phyloP scores from a whole-genome alignment of 2,797 vertebrate genomes.

The Cuculus canorus region DNA sequence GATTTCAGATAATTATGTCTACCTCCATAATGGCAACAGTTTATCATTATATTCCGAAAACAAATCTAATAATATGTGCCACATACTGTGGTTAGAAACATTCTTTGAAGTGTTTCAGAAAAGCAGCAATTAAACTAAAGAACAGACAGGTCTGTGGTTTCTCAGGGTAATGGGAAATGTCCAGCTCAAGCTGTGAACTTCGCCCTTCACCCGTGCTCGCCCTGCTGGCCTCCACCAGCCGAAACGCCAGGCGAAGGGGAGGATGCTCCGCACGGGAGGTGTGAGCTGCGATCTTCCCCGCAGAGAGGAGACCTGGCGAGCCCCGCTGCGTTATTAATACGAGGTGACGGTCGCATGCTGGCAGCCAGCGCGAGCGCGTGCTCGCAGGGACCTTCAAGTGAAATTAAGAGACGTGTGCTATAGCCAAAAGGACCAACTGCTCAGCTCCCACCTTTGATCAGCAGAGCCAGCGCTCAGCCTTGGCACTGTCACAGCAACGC shows the following conservation, averaged over 20 bases:
- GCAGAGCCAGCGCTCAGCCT: neutral
- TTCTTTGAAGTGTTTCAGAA: constrained; percentile 56
- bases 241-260: rapidly evolving
- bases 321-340: rapidly evolving
- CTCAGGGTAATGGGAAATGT: neutral
- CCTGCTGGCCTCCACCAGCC: neutral
- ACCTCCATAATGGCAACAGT: constrained; percentile 74
- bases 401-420: rapidly evolving
- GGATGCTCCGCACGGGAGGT: neutral
- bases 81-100: neutral
- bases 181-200: neutral
- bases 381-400: neutral
- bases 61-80: constrained; percentile 53
- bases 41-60: constrained; percentile 71
- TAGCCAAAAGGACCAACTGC: neutral
- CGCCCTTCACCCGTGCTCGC: neutral
- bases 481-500: neutral
- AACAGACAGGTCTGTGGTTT: neutral
- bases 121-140: constrained; percentile 27
- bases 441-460: neutral
- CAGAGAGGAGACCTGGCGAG: neutral
- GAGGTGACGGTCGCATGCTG: neutral
- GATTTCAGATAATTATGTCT: constrained; percentile 72
- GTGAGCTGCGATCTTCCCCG: rapidly evolving
- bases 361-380: neutral